These are phyloP conservation scores for Lobophora halterata DNA, from an alignment of 2,888 invertebrate species.

Conservation along the genomic window DNA sequence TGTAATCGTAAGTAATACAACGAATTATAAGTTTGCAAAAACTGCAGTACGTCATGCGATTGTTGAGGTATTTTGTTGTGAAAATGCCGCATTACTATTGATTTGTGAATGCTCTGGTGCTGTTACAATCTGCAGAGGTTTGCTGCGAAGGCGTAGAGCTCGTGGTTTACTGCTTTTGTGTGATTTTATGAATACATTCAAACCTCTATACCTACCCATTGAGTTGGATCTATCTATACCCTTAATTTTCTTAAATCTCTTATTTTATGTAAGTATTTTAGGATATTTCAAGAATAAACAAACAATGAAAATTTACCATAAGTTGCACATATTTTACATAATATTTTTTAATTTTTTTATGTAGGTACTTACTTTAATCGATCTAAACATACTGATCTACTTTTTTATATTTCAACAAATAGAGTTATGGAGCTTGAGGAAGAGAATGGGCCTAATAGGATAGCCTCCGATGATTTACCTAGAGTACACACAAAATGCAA, in stretches of 20 bases:
- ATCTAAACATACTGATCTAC: slow-evolving; percentile 39
- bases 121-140: slow-evolving; percentile 42
- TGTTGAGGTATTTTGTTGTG: slow-evolving; percentile 25
- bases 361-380: neutral
- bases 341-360: no score
- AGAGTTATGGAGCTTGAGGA: slow-evolving; percentile 67
- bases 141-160: slow-evolving; percentile 33
- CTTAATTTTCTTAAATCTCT: no score
- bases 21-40: slow-evolving; percentile 30
- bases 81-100: slow-evolving; percentile 65
- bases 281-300: no score
- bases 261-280: no score
- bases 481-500: slow-evolving; percentile 72
- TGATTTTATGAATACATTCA: neutral
- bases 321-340: no score
- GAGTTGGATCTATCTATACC: no score
- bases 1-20: slow-evolving; percentile 62
- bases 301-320: no score
- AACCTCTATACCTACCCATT: neutral
- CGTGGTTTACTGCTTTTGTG: slow-evolving; percentile 15
- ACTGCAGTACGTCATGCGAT: slow-evolving; percentile 21
- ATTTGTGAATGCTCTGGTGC: slow-evolving; percentile 50
- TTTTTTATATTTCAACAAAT: slow-evolving; percentile 29
- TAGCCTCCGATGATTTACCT: slow-evolving; percentile 59
- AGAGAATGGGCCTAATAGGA: slow-evolving; percentile 50